These are phyloP conservation scores for Malaclemys terrapin DNA, from an alignment of 2,113 vertebrate species.

Conservation along the genomic window DNA sequence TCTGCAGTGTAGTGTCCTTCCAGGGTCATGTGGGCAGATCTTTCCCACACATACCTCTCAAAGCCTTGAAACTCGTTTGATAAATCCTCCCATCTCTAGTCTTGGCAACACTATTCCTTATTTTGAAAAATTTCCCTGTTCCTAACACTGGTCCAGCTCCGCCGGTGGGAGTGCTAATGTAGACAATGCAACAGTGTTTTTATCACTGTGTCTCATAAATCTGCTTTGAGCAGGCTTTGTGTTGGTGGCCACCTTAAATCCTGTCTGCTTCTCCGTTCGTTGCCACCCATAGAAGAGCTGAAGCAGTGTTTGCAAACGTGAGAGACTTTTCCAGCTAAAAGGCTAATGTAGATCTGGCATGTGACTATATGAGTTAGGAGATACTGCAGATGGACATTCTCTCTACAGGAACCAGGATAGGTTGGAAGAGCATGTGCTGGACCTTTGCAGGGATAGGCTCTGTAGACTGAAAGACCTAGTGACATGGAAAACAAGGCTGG, in stretches of 20 bases:
- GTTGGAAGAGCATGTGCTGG: accelerated
- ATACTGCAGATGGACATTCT: not conserved
- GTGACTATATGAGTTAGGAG: too few species aligned
- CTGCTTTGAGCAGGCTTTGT: not conserved
- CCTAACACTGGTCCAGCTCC: not conserved
- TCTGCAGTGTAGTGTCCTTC: accelerated
- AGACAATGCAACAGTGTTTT: not conserved
- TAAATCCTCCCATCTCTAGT: not conserved
- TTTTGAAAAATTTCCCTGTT: not conserved
- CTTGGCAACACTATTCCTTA: not conserved
- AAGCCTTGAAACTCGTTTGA: not conserved
- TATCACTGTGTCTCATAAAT: not conserved
- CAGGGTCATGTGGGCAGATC: not conserved
- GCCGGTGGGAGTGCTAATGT: not conserved
- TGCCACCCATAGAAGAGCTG: too few species aligned
- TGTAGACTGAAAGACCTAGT: not conserved
- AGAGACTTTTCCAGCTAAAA: too few species aligned
- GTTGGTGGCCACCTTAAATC: too few species aligned
- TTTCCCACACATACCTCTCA: not conserved
- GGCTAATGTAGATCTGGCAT: too few species aligned
- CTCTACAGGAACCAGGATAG: not conserved
- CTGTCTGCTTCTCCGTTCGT: too few species aligned
- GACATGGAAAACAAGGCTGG: accelerated
- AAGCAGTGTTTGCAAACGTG: too few species aligned
- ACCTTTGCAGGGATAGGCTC: not conserved